Evolutionary conservation across 1,140 invertebrate species (phyloP).

Genomic region (Leptoteleia sp.): DNA sequence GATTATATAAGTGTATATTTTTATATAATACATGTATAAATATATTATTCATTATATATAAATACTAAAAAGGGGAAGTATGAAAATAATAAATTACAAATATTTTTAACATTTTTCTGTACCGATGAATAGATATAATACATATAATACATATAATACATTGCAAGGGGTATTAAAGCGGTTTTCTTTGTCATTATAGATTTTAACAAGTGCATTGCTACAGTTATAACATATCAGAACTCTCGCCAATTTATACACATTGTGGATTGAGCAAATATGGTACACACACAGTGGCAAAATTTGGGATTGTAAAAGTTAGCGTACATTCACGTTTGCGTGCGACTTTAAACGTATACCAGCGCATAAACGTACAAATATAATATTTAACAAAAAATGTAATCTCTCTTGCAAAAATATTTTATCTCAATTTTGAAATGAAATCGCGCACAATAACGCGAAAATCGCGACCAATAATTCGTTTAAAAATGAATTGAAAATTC

Average conservation of each 20-base stretch:
- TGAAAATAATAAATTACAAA: too few species aligned
- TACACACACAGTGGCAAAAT: conserved; percentile 1
- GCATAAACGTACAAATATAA: conserved; percentile 21
- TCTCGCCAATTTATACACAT: conserved; percentile 28
- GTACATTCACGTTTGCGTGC: conserved; percentile 3
- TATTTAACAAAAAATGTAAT: conserved; percentile 36
- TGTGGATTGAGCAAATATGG: conserved; percentile 32
- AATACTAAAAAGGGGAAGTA: too few species aligned
- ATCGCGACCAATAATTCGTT: not conserved
- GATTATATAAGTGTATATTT: too few species aligned
- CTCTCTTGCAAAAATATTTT: conserved; percentile 25
- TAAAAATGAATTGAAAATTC: not conserved
- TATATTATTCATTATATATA: too few species aligned
- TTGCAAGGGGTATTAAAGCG: too few species aligned
- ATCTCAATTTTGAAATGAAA: not conserved
- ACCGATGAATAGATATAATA: too few species aligned
- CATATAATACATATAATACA: too few species aligned
- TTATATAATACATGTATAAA: too few species aligned
- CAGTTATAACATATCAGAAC: conserved; percentile 2
- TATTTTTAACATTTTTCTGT: too few species aligned
- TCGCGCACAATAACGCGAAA: not conserved
- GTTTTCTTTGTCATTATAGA: not conserved
- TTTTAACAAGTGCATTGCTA: conserved; percentile 9
- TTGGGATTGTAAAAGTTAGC: conserved; percentile 23
- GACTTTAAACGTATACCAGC: conserved; percentile 1